phyloP scores from a whole-genome alignment of 2,797 vertebrate genomes.

The Sarcophilus harrisii region DNA sequence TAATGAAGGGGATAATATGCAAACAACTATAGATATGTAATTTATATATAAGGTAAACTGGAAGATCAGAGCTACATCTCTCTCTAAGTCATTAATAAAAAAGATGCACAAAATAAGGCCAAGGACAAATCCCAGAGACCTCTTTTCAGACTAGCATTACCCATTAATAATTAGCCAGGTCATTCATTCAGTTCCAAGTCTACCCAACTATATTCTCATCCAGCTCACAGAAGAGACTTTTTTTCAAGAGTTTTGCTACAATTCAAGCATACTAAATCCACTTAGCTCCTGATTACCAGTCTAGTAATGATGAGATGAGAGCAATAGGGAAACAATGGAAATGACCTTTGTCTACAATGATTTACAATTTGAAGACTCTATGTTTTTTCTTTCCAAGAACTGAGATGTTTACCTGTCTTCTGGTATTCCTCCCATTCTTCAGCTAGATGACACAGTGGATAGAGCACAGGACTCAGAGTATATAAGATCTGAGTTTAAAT shows the following conservation, averaged over 20 bases:
- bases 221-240: background rate
- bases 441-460: background rate
- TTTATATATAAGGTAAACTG: background rate
- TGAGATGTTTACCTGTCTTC: background rate
- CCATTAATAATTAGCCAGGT: background rate
- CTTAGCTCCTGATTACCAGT: background rate
- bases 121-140: background rate
- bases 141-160: background rate
- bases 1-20: background rate
- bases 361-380: background rate
- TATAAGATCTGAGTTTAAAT: background rate
- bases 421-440: background rate
- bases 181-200: background rate
- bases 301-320: background rate
- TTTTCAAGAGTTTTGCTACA: background rate
- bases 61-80: background rate
- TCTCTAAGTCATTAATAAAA: background rate
- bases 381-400: background rate
- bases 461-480: background rate
- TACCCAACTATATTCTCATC: background rate
- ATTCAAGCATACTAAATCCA: background rate
- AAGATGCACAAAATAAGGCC: background rate
- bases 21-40: background rate
- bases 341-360: background rate
- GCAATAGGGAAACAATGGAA: background rate